Evolutionary conservation across 2,888 invertebrate species (phyloP).

Genomic region (Lumbricus terrestris): DNA sequence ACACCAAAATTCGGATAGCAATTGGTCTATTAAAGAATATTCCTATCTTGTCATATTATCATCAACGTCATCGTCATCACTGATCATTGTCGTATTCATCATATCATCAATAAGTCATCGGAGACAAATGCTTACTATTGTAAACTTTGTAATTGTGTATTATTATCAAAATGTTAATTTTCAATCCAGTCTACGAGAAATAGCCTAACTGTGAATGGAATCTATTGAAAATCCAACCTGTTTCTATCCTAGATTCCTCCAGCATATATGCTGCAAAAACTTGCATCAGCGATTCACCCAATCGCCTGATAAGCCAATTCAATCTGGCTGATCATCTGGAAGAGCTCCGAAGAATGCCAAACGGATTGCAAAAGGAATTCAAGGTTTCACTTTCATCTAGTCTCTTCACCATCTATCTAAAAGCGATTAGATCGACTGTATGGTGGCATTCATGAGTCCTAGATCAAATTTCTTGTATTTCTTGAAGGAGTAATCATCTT

Average conservation of each 20-base stretch:
- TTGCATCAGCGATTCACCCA: background rate
- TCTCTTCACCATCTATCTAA: background rate
- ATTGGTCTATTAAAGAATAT: too few relatives aligned
- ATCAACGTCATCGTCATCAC: background rate
- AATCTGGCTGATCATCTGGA: background rate
- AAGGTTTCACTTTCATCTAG: background rate
- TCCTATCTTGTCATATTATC: too few relatives aligned
- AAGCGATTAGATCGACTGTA: background rate
- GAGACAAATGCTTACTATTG: background rate
- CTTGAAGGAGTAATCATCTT: too few relatives aligned
- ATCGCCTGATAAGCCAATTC: background rate
- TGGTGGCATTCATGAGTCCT: too few relatives aligned
- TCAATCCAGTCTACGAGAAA: background rate
- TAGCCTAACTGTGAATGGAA: background rate
- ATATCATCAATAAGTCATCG: too few relatives aligned
- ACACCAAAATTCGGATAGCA: too few relatives aligned
- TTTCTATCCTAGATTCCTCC: background rate
- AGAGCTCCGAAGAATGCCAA: background rate
- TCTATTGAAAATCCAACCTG: background rate
- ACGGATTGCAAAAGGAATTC: slow-evolving; percentile 12
- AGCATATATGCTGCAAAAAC: background rate
- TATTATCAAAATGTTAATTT: background rate
- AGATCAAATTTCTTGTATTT: too few relatives aligned
- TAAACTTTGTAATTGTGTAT: background rate
- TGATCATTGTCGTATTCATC: too few relatives aligned